Evolutionary conservation across 2,888 invertebrate species (phyloP).

Genomic region (Rhagium mordax): DNA sequence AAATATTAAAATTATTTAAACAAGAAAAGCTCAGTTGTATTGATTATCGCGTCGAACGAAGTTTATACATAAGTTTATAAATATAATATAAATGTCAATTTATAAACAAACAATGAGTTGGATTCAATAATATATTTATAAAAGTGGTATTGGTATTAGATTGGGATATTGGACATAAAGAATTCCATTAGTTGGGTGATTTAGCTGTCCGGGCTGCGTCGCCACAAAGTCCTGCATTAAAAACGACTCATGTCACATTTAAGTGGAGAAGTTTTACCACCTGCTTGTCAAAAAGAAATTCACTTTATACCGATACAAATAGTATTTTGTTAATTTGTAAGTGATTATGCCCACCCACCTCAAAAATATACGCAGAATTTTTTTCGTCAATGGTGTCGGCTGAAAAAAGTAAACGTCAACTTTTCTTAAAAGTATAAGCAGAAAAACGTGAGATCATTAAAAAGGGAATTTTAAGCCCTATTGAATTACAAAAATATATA

Average conservation of each 20-base stretch:
- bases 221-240: conserved; percentile 25
- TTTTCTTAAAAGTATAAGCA: too few species aligned
- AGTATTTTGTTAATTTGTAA: background rate
- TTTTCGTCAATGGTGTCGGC: too few species aligned
- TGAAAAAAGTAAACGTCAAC: too few species aligned
- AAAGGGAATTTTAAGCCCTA: too few species aligned
- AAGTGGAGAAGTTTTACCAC: background rate
- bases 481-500: too few species aligned
- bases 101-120: conserved; percentile 32
- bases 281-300: background rate
- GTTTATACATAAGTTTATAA: conserved; percentile 13
- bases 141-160: conserved; percentile 51
- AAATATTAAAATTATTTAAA: too few species aligned
- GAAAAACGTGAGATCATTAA: too few species aligned
- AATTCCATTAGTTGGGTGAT: conserved; percentile 56
- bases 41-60: background rate
- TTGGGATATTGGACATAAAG: conserved; percentile 58
- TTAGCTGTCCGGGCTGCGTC: conserved; percentile 37
- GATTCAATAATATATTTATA: conserved; percentile 50
- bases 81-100: conserved; percentile 23
- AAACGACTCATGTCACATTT: conserved; percentile 26
- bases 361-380: background rate
- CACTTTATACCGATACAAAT: background rate
- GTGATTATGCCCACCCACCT: background rate
- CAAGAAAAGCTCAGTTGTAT: too few species aligned